A percentile compares a stretch with the other conserved stretches of the same genome.
These are phyloP conservation scores for Cinara cedri DNA, from an alignment of 2,888 invertebrate species.

Conservation along the genomic window DNA sequence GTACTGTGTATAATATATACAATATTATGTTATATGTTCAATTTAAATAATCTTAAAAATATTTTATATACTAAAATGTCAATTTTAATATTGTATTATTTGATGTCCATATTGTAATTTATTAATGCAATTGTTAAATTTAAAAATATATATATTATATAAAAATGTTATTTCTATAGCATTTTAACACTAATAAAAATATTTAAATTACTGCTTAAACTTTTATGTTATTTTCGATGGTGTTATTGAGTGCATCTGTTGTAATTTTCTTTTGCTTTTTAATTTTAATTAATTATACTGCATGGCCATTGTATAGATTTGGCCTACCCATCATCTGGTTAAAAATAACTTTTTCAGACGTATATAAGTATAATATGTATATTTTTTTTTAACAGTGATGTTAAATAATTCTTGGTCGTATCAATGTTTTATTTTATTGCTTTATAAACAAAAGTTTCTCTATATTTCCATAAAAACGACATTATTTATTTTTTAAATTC, in stretches of 20 bases:
- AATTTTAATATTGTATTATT: neutral
- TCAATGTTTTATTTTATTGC: neutral
- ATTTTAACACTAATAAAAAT: no score
- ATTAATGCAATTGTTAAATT: neutral
- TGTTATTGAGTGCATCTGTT: neutral
- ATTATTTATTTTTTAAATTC: no score
- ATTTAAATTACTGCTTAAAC: neutral
- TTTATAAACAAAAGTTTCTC: neutral
- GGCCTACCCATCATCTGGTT: neutral
- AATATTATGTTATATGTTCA: neutral
- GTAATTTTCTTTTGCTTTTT: slow-evolving; percentile 13
- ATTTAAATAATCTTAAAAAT: neutral
- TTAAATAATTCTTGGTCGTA: neutral
- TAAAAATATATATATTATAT: neutral
- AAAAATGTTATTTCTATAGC: no score
- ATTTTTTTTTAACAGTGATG: neutral
- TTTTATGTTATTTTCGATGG: neutral
- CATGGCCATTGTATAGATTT: neutral
- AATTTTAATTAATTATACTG: neutral
- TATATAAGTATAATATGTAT: no score
- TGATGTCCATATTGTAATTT: neutral
- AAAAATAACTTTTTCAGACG: neutral
- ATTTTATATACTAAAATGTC: no score
- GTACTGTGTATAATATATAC: neutral
- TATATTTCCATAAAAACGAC: no score